A percentile compares a stretch with the other conserved stretches of the same genome.
phyloP scores from a whole-genome alignment of 53 echinoderm and acorn worm genomes.

The Hippasteria phrygiana region DNA sequence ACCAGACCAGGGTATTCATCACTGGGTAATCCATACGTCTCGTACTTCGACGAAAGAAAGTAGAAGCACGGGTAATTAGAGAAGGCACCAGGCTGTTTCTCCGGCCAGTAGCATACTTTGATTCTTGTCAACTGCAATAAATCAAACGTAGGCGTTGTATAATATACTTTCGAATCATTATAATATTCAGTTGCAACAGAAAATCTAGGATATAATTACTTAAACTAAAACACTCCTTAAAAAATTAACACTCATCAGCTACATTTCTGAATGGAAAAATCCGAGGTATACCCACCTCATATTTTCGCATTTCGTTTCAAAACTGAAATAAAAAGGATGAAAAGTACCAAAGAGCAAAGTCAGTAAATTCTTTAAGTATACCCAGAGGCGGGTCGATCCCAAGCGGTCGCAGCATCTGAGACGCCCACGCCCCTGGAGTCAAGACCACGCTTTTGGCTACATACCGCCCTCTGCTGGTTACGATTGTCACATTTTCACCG shows the following conservation, averaged over 20 bases:
- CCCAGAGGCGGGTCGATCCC: constrained; percentile 77
- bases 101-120: constrained; percentile 83
- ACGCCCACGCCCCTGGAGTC: constrained; percentile 92
- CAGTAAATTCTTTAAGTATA: constrained; percentile 54
- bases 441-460: constrained; percentile 78
- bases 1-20: constrained; percentile 77
- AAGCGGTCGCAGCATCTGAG: constrained; percentile 78
- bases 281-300: too few species aligned
- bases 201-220: too few species aligned
- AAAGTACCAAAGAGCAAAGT: too few species aligned
- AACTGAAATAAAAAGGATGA: too few species aligned
- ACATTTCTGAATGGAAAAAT: too few species aligned
- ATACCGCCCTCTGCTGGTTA: constrained; percentile 71
- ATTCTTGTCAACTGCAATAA: constrained; percentile 59
- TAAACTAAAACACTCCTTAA: too few species aligned
- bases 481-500: constrained; percentile 68
- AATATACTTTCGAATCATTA: too few species aligned
- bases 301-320: too few species aligned
- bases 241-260: too few species aligned
- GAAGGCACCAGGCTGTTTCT: constrained; percentile 66
- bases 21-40: constrained; percentile 70
- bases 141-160: background rate
- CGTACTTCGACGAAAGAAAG: constrained; percentile 66
- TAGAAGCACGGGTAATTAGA: constrained; percentile 72
- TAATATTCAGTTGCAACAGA: too few species aligned